Evolutionary conservation across 2,888 invertebrate genomes (phyloP).

Genomic region (Eupelmus urozonus): DNA sequence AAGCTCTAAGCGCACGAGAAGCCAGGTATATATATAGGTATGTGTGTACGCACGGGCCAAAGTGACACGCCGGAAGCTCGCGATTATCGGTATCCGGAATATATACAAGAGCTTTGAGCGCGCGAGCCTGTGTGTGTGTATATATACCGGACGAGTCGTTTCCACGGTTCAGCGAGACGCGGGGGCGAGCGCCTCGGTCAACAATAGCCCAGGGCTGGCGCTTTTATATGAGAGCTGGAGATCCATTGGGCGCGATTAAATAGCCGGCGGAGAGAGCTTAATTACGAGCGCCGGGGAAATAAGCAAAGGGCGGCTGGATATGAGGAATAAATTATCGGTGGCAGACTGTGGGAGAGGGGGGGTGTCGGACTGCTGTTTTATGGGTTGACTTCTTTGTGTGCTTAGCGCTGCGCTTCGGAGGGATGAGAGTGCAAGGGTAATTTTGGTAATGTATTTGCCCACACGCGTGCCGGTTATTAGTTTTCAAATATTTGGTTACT

Average conservation of each 20-base stretch:
- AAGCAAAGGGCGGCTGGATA: too few relatives aligned
- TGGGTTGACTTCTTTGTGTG: too few relatives aligned
- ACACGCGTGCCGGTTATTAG: too few relatives aligned
- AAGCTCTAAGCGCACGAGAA: slow-evolving; percentile 13
- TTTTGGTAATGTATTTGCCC: too few relatives aligned
- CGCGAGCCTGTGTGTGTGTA: slow-evolving; percentile 54
- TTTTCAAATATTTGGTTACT: too few relatives aligned
- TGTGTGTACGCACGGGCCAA: slow-evolving; percentile 45
- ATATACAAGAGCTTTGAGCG: slow-evolving; percentile 67
- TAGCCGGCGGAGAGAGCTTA: neutral
- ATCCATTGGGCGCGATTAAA: slow-evolving; percentile 23
- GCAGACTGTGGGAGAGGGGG: neutral
- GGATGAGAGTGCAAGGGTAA: too few relatives aligned
- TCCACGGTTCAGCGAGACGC: slow-evolving; percentile 73
- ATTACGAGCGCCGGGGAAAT: too few relatives aligned
- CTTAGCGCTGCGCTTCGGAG: too few relatives aligned
- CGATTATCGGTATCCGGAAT: slow-evolving; percentile 75
- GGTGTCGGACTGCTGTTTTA: too few relatives aligned
- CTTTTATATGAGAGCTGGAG: neutral
- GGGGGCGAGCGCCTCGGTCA: neutral
- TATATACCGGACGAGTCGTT: slow-evolving; percentile 74
- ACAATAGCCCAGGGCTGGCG: neutral
- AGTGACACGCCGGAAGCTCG: slow-evolving; percentile 72
- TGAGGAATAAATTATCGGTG: too few relatives aligned
- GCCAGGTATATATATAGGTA: neutral